Percentiles rank a stretch among this genome's conserved stretches.
phyloP scores from a whole-genome alignment of 2,888 invertebrate genomes.

The Aleiodes alternator region DNA sequence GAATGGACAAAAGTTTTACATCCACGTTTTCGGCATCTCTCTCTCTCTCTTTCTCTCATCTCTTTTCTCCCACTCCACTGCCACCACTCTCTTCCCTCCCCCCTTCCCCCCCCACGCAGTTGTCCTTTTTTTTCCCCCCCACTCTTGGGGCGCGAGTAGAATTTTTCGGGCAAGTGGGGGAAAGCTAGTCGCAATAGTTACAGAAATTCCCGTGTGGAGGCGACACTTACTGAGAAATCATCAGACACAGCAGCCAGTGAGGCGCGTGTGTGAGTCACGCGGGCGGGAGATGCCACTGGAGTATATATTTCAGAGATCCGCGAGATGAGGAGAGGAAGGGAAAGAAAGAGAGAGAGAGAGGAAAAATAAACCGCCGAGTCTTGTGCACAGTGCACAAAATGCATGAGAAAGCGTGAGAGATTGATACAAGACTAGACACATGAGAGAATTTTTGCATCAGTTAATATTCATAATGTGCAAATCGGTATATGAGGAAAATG shows the following conservation, averaged over 20 bases:
- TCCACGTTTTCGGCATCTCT: conserved; percentile 53
- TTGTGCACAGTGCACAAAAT: not conserved
- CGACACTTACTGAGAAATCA: conserved; percentile 68
- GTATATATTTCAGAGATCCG: conserved; percentile 25
- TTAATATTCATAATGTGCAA: conserved; percentile 10
- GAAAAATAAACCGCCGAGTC: conserved; percentile 19
- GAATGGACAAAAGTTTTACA: conserved; percentile 73
- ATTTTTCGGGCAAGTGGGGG: not conserved
- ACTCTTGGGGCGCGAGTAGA: not conserved
- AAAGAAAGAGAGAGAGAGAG: conserved; percentile 45
- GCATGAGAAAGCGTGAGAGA: conserved; percentile 24
- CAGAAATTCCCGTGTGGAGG: conserved; percentile 73
- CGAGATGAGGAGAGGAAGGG: conserved; percentile 40
- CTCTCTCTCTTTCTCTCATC: conserved; percentile 36
- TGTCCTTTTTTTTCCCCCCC: conserved; percentile 31
- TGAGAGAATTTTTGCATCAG: no score
- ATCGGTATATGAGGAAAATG: conserved; percentile 26
- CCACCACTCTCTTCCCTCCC: conserved; percentile 45
- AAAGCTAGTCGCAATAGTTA: conserved; percentile 65
- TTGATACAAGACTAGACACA: no score
- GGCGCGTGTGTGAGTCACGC: conserved; percentile 67
- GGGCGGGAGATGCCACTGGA: conserved; percentile 44
- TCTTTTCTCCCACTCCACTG: conserved; percentile 47
- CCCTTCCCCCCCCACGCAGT: conserved; percentile 51
- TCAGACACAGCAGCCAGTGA: conserved; percentile 56